Conservation (phyloP, 2,113 vertebrate species). For the Pitta sordida region DNA sequence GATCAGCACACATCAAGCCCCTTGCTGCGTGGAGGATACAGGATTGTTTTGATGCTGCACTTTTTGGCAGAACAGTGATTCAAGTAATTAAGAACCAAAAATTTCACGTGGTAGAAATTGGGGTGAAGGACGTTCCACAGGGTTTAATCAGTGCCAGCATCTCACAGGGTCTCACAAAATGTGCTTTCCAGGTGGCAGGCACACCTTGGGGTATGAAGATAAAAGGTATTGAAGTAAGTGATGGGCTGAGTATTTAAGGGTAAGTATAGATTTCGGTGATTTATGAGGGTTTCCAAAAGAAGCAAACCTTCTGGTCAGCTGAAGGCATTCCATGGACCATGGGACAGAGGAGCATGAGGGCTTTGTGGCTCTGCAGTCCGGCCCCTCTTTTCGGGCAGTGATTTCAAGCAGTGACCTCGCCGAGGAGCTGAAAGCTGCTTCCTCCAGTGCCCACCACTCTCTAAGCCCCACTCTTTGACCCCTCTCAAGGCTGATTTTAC, state of each 20-base stretch:
- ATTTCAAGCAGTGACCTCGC: no score
- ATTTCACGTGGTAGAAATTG: neutral
- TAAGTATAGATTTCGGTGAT: neutral
- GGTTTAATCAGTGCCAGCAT: neutral
- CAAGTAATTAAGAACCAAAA: neutral
- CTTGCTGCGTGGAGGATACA: neutral
- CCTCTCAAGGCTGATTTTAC: neutral
- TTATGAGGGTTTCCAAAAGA: neutral
- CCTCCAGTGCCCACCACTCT: neutral
- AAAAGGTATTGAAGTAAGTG: neutral
- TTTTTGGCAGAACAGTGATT: neutral
- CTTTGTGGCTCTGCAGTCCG: neutral
- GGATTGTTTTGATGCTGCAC: neutral
- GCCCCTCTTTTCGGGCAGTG: neutral
- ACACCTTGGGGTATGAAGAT: neutral
- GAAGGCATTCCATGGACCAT: neutral
- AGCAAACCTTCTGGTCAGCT: neutral
- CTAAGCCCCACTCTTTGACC: neutral
- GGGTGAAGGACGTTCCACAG: neutral
- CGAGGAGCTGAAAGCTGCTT: no score
- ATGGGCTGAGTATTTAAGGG: neutral
- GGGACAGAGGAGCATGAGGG: fast-evolving
- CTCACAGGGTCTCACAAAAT: neutral
- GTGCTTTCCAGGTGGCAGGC: neutral
- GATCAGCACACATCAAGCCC: neutral